These are phyloP conservation scores for Belgica antarctica DNA, from an alignment of 2,888 invertebrate genomes.

Conservation along the genomic window DNA sequence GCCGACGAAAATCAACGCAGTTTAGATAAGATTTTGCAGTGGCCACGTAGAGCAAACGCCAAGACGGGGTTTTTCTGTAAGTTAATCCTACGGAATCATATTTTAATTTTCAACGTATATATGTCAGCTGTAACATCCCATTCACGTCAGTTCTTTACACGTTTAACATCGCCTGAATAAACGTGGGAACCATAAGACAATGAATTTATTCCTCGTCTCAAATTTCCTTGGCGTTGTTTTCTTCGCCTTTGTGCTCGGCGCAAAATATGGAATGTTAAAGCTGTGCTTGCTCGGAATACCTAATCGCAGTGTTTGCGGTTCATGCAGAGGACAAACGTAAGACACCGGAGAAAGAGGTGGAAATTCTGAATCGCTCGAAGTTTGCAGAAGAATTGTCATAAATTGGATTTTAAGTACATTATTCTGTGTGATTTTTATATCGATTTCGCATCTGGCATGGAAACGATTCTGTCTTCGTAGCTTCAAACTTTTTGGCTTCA, in stretches of 20 bases:
- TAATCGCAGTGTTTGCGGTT: not conserved
- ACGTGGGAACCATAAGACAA: not conserved
- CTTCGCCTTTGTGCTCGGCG: not conserved
- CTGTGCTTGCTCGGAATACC: slow-evolving; percentile 1
- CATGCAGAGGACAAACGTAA: not conserved
- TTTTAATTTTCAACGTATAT: not conserved
- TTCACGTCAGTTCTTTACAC: not conserved
- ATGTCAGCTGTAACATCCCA: not conserved
- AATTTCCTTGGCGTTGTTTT: not conserved
- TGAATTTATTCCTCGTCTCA: not conserved
- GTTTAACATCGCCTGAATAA: not conserved
- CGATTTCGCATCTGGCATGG: slow-evolving; percentile 32
- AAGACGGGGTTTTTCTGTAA: not conserved
- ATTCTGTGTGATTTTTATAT: slow-evolving; percentile 33
- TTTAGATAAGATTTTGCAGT: no score
- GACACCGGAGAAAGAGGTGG: not conserved
- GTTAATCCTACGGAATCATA: not conserved
- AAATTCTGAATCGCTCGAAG: not conserved
- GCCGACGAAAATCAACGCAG: not conserved
- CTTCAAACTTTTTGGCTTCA: not conserved
- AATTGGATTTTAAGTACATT: slow-evolving; percentile 41
- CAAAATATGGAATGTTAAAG: slow-evolving; percentile 28
- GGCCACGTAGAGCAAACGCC: no score
- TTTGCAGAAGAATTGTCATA: slow-evolving; percentile 31
- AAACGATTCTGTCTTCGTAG: slow-evolving; percentile 3